These are phyloP conservation scores for Magallana angulata DNA, from an alignment of 1,140 invertebrate species.

Conservation along the genomic window DNA sequence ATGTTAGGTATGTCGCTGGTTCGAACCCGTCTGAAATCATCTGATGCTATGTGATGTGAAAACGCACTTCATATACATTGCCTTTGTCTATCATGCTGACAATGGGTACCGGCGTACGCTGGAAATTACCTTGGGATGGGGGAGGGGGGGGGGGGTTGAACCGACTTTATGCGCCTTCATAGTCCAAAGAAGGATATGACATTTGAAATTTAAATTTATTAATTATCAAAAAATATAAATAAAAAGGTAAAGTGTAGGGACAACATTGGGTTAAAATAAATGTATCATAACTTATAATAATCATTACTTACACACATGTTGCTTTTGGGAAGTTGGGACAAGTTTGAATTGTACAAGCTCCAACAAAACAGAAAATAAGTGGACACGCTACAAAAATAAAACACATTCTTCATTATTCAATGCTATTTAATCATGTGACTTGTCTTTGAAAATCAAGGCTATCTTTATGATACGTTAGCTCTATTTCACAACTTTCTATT, in stretches of 20 bases:
- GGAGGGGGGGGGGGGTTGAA: too few species aligned
- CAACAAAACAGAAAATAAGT: neutral
- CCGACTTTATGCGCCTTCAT: too few species aligned
- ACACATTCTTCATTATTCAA: too few species aligned
- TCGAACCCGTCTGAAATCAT: neutral
- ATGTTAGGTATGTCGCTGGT: neutral
- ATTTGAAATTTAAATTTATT: neutral
- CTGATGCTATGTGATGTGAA: neutral
- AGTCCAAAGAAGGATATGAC: neutral
- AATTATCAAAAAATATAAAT: neutral
- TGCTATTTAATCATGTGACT: too few species aligned
- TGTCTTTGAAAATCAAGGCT: too few species aligned
- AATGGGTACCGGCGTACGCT: too few species aligned
- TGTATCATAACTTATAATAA: neutral
- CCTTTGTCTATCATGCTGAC: too few species aligned
- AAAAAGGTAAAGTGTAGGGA: neutral
- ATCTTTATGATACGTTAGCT: too few species aligned
- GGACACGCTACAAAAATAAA: neutral
- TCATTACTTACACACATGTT: neutral
- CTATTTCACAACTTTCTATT: too few species aligned
- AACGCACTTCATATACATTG: too few species aligned
- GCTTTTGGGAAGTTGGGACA: neutral
- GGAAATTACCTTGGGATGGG: too few species aligned
- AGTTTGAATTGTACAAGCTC: neutral
- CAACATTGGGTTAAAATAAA: too few species aligned